Evolutionary conservation across 2,888 invertebrate species (phyloP).

Genomic region (Halocaridina rubra): DNA sequence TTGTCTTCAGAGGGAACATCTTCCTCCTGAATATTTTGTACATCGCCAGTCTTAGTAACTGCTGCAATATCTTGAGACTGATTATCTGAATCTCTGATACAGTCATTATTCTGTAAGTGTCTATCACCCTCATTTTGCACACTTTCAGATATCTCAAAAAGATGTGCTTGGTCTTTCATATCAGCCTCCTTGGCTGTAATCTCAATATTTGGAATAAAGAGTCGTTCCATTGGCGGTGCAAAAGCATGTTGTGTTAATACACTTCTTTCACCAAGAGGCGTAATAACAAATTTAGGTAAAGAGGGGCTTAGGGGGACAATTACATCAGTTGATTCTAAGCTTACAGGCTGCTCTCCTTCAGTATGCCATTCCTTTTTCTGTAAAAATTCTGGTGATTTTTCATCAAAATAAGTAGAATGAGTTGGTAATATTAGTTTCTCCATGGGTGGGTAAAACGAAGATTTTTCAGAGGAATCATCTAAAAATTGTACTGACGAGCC

Average conservation of each 20-base stretch:
- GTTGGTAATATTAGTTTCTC: conserved; percentile 20
- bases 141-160: too few species aligned
- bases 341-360: not conserved
- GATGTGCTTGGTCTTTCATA: not conserved
- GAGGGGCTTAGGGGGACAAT: too few species aligned
- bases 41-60: too few species aligned
- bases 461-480: not conserved
- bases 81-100: too few species aligned
- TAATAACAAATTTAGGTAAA: conserved; percentile 32
- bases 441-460: conserved; percentile 31
- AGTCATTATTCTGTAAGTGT: too few species aligned
- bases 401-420: not conserved
- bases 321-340: not conserved
- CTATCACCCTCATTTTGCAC: too few species aligned
- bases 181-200: not conserved
- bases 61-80: too few species aligned
- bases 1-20: too few species aligned
- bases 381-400: not conserved
- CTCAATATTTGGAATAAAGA: conserved; percentile 2
- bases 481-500: too few species aligned
- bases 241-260: conserved; percentile 35
- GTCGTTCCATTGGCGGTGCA: conserved; percentile 41
- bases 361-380: not conserved
- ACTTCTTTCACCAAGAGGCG: conserved; percentile 31
- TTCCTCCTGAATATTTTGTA: too few species aligned